These are phyloP conservation scores for Cactoblastis cactorum DNA, from an alignment of 2,888 invertebrate species.

Conservation along the genomic window DNA sequence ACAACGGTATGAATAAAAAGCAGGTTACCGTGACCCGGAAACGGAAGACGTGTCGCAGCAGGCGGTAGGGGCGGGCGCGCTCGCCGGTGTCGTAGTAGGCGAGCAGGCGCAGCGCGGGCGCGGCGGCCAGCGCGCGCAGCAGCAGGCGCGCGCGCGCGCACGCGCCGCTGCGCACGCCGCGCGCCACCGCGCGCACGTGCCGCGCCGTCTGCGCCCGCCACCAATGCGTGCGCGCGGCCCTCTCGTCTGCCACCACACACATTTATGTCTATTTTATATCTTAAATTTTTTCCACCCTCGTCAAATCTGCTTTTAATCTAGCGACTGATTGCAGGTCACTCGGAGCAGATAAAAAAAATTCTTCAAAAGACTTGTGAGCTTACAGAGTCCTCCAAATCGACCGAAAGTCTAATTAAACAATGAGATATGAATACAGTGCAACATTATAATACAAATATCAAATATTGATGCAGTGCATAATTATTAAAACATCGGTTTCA, in stretches of 20 bases:
- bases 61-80: slow-evolving; percentile 41
- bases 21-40: slow-evolving; percentile 48
- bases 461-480: no score
- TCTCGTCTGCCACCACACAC: slow-evolving; percentile 62
- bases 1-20: slow-evolving; percentile 15
- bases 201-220: slow-evolving; percentile 40
- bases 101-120: slow-evolving; percentile 44
- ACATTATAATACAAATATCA: no score
- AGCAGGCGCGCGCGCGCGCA: slow-evolving; percentile 38
- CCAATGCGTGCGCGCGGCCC: slow-evolving; percentile 44
- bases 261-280: no score
- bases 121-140: slow-evolving; percentile 46
- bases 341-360: no score
- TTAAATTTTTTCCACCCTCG: no score
- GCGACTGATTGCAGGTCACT: no score
- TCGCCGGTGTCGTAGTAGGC: slow-evolving; percentile 60
- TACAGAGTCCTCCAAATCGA: no score
- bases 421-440: no score
- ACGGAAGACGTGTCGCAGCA: slow-evolving; percentile 59
- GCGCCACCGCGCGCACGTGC: slow-evolving; percentile 32
- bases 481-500: no score
- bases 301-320: no score
- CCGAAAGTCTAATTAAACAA: no score
- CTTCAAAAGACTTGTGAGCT: no score
- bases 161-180: slow-evolving; percentile 25